Evolutionary conservation across 2,797 vertebrate species (phyloP).

Genomic region (Pangasius djambal): DNA sequence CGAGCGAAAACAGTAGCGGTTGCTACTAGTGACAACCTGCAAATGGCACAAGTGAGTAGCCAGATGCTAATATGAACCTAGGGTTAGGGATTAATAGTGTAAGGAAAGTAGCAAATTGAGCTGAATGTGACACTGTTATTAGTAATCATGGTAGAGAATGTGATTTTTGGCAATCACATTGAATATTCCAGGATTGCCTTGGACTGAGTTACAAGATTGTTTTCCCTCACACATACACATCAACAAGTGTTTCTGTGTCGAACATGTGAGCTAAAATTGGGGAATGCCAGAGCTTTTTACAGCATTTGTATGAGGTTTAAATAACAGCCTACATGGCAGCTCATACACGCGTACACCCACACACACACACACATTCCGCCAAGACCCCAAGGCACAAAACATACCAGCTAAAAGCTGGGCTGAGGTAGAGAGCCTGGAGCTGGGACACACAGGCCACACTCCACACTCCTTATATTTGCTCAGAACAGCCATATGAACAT

Average conservation of each 20-base stretch:
- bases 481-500: neutral
- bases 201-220: neutral
- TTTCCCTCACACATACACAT: neutral
- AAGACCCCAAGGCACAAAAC: neutral
- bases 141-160: neutral
- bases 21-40: neutral
- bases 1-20: neutral
- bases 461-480: neutral
- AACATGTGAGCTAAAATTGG: neutral
- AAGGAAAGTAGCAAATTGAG: neutral
- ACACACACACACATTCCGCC: neutral
- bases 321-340: neutral
- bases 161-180: neutral
- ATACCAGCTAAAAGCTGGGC: slow-evolving; percentile 2
- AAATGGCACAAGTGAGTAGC: neutral
- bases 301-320: neutral
- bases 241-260: neutral
- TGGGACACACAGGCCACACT: neutral
- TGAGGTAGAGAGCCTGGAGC: neutral
- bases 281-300: neutral
- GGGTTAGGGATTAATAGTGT: neutral
- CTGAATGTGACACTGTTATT: neutral
- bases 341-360: neutral
- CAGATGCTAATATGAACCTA: neutral
- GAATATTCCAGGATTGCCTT: neutral